Conservation (phyloP, 2,113 vertebrate genomes). For the Corythoichthys intestinalis region DNA sequence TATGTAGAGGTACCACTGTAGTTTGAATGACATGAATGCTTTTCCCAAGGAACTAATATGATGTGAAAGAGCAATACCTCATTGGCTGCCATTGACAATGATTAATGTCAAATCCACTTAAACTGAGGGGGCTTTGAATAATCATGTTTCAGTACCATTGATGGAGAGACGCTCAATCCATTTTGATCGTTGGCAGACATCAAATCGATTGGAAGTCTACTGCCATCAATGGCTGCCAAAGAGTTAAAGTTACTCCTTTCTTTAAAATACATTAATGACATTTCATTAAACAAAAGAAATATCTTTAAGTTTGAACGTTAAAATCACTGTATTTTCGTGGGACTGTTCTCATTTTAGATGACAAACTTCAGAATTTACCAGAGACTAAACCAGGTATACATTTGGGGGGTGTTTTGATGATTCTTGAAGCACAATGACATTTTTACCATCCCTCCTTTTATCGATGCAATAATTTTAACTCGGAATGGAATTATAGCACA, state of each 20-base stretch:
- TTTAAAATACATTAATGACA: not conserved
- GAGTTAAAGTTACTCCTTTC: not conserved
- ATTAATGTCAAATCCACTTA: too few relatives aligned
- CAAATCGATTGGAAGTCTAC: too few relatives aligned
- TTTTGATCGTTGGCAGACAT: too few relatives aligned
- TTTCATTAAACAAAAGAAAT: not conserved
- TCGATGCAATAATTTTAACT: conserved; percentile 47
- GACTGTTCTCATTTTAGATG: not conserved
- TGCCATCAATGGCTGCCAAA: too few relatives aligned
- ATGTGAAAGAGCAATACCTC: too few relatives aligned
- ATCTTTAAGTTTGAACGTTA: not conserved
- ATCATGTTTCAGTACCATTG: too few relatives aligned
- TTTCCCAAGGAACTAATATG: too few relatives aligned
- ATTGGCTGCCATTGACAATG: too few relatives aligned
- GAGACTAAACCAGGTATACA: not conserved
- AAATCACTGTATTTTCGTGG: not conserved
- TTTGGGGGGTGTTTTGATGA: not conserved
- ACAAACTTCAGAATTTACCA: not conserved
- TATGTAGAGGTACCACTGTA: too few relatives aligned
- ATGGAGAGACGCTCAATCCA: too few relatives aligned
- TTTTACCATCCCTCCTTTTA: conserved; percentile 26
- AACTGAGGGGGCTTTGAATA: too few relatives aligned
- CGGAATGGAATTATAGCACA: conserved; percentile 45
- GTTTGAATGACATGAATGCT: too few relatives aligned
- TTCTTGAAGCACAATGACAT: not conserved